Conservation (phyloP, 2,113 vertebrate species). For the Numenius arquata region DNA sequence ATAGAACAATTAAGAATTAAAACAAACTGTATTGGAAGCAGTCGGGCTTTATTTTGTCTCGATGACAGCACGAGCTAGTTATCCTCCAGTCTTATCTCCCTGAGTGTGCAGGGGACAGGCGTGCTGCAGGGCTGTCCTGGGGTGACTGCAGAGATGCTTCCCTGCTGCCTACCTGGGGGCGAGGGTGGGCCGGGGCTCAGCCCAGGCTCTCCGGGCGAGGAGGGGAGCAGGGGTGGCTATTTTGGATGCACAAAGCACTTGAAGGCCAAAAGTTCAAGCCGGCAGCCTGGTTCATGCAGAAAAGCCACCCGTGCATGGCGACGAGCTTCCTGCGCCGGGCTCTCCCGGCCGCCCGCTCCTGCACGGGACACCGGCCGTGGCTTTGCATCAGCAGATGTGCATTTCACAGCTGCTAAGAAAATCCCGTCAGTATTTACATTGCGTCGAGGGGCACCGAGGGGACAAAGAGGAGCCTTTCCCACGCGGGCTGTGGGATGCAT, state of each 20-base stretch:
- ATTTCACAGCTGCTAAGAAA: background rate
- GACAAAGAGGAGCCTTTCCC: background rate
- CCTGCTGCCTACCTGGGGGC: background rate
- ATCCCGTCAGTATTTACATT: background rate
- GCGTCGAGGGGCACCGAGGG: background rate
- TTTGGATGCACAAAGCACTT: background rate
- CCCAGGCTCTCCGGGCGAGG: background rate
- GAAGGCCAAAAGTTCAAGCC: background rate
- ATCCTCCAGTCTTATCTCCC: background rate
- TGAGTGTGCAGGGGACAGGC: background rate
- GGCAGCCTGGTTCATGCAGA: background rate
- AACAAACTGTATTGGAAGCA: background rate
- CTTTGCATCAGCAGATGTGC: conserved; percentile 38
- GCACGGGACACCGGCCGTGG: fast-evolving
- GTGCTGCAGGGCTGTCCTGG: background rate
- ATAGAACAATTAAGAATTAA: conserved; percentile 26
- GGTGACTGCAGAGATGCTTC: background rate
- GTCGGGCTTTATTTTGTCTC: background rate
- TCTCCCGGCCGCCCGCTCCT: fast-evolving
- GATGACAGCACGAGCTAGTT: background rate
- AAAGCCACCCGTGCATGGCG: background rate
- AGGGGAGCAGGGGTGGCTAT: background rate
- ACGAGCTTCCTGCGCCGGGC: fast-evolving
- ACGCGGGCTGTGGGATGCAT: fast-evolving
- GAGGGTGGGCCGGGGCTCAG: background rate